A percentile compares a stretch with the other conserved stretches of the same genome.
phyloP scores from a whole-genome alignment of 2,888 invertebrate genomes.

The Ferrisia virgata region DNA sequence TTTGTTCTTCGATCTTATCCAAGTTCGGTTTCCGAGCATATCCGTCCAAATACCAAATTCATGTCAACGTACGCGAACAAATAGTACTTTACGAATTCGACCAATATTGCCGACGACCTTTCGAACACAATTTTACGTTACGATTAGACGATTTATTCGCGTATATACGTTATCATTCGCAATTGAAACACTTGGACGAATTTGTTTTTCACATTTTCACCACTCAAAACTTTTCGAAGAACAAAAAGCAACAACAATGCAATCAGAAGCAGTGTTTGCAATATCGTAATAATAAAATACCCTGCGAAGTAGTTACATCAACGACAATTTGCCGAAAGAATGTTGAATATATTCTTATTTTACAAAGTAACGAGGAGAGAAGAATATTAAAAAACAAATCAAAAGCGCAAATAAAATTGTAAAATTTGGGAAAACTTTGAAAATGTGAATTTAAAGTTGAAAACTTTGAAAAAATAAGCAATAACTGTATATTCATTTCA shows the following conservation, averaged over 20 bases:
- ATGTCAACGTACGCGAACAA: neutral
- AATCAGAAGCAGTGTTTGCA: neutral
- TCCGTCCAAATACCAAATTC: neutral
- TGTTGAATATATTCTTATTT: too few relatives aligned
- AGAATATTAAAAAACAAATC: neutral
- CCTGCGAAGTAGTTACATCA: neutral
- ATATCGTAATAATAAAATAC: neutral
- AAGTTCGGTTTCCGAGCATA: neutral
- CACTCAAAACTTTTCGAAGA: neutral
- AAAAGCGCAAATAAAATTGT: too few relatives aligned
- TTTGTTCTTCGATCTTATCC: neutral
- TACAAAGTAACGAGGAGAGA: neutral
- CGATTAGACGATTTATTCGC: neutral
- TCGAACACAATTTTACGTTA: neutral
- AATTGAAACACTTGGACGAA: neutral
- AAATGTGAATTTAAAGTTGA: too few relatives aligned
- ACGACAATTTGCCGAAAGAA: neutral
- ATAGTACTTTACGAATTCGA: neutral
- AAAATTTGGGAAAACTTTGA: too few relatives aligned
- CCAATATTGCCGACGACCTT: neutral
- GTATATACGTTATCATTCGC: neutral
- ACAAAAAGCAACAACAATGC: slow-evolving; percentile 24
- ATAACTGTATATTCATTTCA: too few relatives aligned
- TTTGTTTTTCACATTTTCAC: neutral
- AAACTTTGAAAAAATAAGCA: too few relatives aligned